A percentile compares a stretch with the other conserved stretches of the same genome.
Conservation (phyloP, 2,113 vertebrate species). For the Melanerpes aurifrons region DNA sequence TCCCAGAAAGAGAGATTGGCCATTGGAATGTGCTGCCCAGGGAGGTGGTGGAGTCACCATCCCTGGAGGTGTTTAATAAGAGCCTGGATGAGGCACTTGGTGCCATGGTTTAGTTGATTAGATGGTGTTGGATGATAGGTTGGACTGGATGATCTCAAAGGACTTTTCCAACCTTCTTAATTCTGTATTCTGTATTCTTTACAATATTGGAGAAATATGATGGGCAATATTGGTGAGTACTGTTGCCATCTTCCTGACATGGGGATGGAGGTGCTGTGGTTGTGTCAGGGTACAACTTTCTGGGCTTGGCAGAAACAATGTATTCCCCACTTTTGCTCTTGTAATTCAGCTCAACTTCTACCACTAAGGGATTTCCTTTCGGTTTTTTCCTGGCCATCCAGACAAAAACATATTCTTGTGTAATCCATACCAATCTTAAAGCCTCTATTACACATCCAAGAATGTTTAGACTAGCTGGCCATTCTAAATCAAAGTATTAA, state of each 20-base stretch:
- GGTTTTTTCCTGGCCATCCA: background rate
- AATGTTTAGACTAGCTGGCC: background rate
- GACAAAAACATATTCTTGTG: rapidly evolving
- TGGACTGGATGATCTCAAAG: too few relatives aligned
- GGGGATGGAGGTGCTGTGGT: background rate
- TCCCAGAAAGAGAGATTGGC: too few relatives aligned
- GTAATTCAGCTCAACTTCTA: background rate
- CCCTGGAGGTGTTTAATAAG: too few relatives aligned
- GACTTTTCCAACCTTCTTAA: too few relatives aligned
- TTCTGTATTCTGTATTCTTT: too few relatives aligned
- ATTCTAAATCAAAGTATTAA: background rate
- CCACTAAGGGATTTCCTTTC: background rate
- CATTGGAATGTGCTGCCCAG: too few relatives aligned
- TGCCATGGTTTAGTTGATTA: too few relatives aligned
- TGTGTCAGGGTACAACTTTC: background rate
- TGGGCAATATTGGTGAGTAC: background rate
- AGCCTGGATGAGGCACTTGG: too few relatives aligned
- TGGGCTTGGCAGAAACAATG: background rate
- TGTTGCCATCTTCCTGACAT: background rate
- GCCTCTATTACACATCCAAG: background rate
- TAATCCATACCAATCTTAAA: background rate
- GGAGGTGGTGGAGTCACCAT: too few relatives aligned
- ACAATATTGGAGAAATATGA: background rate
- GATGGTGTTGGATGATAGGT: too few relatives aligned
- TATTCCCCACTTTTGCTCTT: background rate